A percentile compares a stretch with the other conserved stretches of the same genome.
Evolutionary conservation across 2,888 invertebrate genomes (phyloP).

Genomic region (Halictus quadricinctus): DNA sequence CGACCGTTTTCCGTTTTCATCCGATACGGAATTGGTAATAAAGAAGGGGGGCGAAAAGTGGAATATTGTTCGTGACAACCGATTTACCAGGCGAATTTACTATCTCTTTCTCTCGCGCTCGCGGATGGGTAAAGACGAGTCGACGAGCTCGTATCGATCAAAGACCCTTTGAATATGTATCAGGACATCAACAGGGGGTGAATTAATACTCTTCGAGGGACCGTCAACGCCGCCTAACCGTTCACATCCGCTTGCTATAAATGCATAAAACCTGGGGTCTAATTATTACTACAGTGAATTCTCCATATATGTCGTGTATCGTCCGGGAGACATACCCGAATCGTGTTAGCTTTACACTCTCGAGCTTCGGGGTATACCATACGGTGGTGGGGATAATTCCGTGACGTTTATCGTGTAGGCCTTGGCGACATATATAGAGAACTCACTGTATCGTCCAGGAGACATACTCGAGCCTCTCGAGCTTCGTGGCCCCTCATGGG

Average conservation of each 20-base stretch:
- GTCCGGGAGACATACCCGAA: no score
- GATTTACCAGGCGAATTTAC: background rate
- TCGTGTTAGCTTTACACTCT: no score
- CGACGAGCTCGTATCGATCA: background rate
- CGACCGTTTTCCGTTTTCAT: conserved; percentile 9
- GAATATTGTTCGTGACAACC: background rate
- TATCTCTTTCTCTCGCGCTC: background rate
- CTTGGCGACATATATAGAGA: no score
- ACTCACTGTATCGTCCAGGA: no score
- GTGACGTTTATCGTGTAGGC: no score
- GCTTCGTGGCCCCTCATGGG: no score
- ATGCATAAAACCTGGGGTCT: background rate
- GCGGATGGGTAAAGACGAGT: background rate
- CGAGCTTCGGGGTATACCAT: no score
- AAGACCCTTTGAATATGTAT: background rate
- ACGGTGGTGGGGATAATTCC: no score
- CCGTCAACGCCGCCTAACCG: background rate
- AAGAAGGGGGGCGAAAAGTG: background rate
- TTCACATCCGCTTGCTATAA: background rate
- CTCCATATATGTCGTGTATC: no score
- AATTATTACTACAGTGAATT: no score
- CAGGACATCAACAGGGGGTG: conserved; percentile 3
- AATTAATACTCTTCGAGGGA: conserved; percentile 13
- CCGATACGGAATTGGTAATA: conserved; percentile 23
- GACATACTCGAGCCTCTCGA: no score